Evolutionary conservation across 2,113 vertebrate species (phyloP), one percentile per base, ranked within the genome.

Genomic region (Tenrec ecaudatus): DNA sequence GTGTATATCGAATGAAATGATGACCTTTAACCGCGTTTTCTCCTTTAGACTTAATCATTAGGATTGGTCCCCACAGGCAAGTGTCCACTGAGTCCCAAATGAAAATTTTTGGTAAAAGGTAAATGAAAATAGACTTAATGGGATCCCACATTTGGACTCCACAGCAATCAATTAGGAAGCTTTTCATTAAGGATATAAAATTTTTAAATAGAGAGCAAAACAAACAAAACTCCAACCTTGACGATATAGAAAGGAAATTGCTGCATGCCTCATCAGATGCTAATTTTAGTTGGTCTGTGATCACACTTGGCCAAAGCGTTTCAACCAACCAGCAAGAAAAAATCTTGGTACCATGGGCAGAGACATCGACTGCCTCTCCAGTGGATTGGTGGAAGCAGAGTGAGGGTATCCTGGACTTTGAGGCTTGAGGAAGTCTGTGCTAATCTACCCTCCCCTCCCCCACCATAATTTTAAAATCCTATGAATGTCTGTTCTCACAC

Each of bases 271-370:
- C 58, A 82, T 89, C 64, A 69, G 62, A 40, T 87, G 88, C 90
- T 95, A 85, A 90, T 91, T 96, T 89, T 95, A 93, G 82, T 80
- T 81, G 8, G 33, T 57, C 58, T 92, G 79, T 64, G 33, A 22
- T 64, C 64, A 83, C 57, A 93, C n/a, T 4, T 81, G 80, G n/a
- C 68, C 11, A n/a, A 40, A 91, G 33, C 60, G 29, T 86, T 92
- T 16, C 57, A 68, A 20, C 64, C 60, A 71, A 47, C 53, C 43
- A 68, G n/a, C 23, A 71, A 79, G 86, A 82, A 78, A 57, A 57
- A 76, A 31, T 43, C 5, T 5, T 19, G 40, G 77, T 11, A 33
- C 11, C 2, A 0, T 3, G 20, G 68, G 22, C 16, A 43, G 76
- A 25, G 40, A 7, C 3, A 0, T 8, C 9, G 36, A 78, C 58